A percentile compares a stretch with the other conserved stretches of the same genome.
These are phyloP conservation scores for Apolygus lucorum DNA, from an alignment of 1,140 invertebrate genomes.

Conservation along the genomic window DNA sequence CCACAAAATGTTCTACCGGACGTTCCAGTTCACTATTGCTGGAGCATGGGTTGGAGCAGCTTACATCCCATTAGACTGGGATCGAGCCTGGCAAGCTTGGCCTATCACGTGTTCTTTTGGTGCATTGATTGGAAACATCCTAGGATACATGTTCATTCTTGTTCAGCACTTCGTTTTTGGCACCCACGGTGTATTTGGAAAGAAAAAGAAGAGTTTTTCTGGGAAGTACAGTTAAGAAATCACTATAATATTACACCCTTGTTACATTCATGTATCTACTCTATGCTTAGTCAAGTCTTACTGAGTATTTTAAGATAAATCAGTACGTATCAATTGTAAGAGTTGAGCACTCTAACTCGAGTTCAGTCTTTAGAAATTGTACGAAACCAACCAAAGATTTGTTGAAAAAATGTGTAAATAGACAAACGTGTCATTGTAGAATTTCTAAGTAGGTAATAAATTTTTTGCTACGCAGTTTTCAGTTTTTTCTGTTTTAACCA, in stretches of 20 bases:
- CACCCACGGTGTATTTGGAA: neutral
- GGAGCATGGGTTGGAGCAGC: constrained; percentile 83
- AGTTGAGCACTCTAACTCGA: too few relatives aligned
- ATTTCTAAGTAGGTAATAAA: too few relatives aligned
- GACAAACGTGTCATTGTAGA: too few relatives aligned
- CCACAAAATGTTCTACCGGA: constrained; percentile 48
- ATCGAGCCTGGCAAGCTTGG: constrained; percentile 79
- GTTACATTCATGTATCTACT: too few relatives aligned
- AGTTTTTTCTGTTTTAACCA: too few relatives aligned
- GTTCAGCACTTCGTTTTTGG: constrained; percentile 4
- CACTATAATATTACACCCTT: neutral
- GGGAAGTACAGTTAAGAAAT: neutral
- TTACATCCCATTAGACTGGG: constrained; percentile 87
- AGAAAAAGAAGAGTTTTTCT: constrained; percentile 2
- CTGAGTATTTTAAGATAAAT: neutral
- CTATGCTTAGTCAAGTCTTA: neutral
- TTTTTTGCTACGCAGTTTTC: too few relatives aligned
- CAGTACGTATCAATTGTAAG: neutral
- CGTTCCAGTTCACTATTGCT: constrained; percentile 53
- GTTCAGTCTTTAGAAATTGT: too few relatives aligned
- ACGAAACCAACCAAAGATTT: neutral
- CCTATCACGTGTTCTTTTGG: constrained; percentile 66
- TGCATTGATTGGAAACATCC: constrained; percentile 36
- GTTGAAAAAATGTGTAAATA: neutral
- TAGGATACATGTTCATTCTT: neutral